A percentile compares a stretch with the other conserved stretches of the same genome.
These are phyloP conservation scores for Mareca penelope DNA, from an alignment of 2,797 vertebrate species.

Conservation along the genomic window DNA sequence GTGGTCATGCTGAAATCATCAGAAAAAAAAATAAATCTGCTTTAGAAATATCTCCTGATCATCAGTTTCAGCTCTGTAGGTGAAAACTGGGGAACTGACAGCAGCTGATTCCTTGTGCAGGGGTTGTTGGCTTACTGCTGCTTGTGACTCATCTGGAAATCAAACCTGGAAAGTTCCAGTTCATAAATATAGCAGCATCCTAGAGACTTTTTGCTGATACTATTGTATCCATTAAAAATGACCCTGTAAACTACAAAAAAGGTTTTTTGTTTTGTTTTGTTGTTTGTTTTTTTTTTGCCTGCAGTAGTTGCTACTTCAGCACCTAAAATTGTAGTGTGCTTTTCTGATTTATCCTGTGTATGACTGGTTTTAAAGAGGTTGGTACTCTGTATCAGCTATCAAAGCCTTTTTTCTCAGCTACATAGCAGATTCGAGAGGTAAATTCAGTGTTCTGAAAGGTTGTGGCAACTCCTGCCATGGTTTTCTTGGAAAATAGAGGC, in stretches of 20 bases:
- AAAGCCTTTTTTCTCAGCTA: not conserved
- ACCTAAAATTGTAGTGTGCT: not conserved
- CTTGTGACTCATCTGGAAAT: not conserved
- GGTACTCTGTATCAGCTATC: not conserved
- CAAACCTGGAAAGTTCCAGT: not conserved
- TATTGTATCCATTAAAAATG: not conserved
- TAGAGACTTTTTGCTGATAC: not conserved
- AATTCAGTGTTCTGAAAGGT: not conserved
- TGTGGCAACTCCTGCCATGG: not conserved
- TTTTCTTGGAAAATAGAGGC: not conserved
- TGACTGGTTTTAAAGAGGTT: not conserved
- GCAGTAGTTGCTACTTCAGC: not conserved
- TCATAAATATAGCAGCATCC: not conserved
- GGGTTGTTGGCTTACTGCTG: not conserved
- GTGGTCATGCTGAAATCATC: not conserved
- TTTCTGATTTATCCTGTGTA: not conserved
- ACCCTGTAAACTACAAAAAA: not conserved
- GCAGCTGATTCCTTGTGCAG: not conserved
- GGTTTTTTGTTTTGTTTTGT: no score
- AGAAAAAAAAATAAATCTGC: not conserved
- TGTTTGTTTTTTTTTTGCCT: not conserved
- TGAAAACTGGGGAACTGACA: not conserved
- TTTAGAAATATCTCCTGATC: not conserved
- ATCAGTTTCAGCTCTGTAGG: not conserved
- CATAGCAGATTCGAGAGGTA: not conserved